phyloP scores from a whole-genome alignment of 2,888 invertebrate genomes.

The Andrena fulva region DNA sequence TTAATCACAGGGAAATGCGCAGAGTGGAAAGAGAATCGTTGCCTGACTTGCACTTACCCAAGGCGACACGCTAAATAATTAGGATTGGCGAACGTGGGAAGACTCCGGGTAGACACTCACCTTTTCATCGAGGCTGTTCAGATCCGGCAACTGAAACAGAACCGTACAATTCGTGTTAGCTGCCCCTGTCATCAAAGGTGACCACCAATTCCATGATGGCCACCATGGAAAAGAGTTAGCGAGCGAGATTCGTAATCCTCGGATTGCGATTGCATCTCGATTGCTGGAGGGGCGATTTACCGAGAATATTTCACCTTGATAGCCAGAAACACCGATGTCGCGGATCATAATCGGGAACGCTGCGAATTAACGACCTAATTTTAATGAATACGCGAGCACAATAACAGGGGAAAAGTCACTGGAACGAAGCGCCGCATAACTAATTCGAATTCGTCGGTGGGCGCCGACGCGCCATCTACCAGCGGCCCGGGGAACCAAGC shows the following conservation, averaged over 20 bases:
- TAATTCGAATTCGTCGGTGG: neutral
- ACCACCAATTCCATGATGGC: neutral
- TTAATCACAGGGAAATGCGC: too few relatives aligned
- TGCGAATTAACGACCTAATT: neutral
- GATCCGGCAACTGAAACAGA: constrained; percentile 79
- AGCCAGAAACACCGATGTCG: too few relatives aligned
- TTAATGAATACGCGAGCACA: neutral
- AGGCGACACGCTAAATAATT: neutral
- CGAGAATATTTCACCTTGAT: neutral
- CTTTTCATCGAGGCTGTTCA: constrained; percentile 82
- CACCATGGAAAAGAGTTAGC: neutral
- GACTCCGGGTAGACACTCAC: constrained; percentile 73
- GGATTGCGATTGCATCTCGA: neutral
- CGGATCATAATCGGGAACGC: neutral
- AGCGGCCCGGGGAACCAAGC: neutral
- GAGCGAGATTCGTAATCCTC: neutral
- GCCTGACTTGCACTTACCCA: constrained; percentile 39
- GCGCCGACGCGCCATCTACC: constrained; percentile 28
- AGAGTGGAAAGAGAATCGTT: neutral
- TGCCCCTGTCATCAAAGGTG: neutral
- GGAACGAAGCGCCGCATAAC: neutral
- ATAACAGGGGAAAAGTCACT: neutral
- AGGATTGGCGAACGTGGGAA: neutral
- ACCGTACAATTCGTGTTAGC: constrained; percentile 13
- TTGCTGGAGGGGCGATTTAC: accelerated